Percentiles rank a stretch among this genome's conserved stretches.
phyloP scores from a whole-genome alignment of 2,113 vertebrate species.

The Coptodon rendalli region DNA sequence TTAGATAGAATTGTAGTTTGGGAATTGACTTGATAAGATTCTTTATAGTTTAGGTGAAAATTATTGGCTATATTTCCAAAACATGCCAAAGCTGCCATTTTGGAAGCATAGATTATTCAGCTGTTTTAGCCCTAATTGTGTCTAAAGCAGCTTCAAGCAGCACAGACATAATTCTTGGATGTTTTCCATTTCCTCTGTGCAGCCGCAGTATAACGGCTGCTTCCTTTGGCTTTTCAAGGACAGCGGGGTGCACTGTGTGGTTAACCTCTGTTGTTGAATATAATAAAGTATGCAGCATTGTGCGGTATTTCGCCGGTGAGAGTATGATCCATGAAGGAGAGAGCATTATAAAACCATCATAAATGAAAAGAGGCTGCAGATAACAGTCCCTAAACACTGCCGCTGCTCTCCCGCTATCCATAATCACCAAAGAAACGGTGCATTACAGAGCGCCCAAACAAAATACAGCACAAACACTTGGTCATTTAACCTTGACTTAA shows the following conservation, averaged over 20 bases:
- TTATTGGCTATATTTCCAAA: not conserved
- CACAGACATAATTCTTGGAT: not conserved
- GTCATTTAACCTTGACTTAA: slow-evolving; percentile 47
- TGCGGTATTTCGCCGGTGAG: slow-evolving; percentile 23
- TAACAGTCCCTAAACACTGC: slow-evolving; percentile 43
- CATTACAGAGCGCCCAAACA: slow-evolving; percentile 22
- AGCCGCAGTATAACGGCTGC: not conserved
- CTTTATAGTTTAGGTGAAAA: not conserved
- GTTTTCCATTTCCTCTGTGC: not conserved
- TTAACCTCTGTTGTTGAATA: slow-evolving; percentile 48
- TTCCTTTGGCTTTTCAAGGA: slow-evolving; percentile 21
- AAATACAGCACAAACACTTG: slow-evolving; percentile 1
- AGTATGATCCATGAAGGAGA: slow-evolving; percentile 58
- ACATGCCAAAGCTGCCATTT: not conserved
- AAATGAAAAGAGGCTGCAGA: slow-evolving; percentile 50
- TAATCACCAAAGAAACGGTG: slow-evolving; percentile 25
- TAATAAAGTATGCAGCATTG: slow-evolving; percentile 42
- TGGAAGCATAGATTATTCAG: not conserved
- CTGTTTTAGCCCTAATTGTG: not conserved
- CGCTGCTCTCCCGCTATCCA: slow-evolving; percentile 13
- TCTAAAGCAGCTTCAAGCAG: not conserved
- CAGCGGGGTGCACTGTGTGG: slow-evolving; percentile 3
- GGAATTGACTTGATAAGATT: not conserved
- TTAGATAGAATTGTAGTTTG: not conserved
- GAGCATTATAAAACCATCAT: slow-evolving; percentile 51